These are phyloP conservation scores for Epizoanthus ramosus DNA, from an alignment of 92 coral and sea anemone species.

Conservation along the genomic window DNA sequence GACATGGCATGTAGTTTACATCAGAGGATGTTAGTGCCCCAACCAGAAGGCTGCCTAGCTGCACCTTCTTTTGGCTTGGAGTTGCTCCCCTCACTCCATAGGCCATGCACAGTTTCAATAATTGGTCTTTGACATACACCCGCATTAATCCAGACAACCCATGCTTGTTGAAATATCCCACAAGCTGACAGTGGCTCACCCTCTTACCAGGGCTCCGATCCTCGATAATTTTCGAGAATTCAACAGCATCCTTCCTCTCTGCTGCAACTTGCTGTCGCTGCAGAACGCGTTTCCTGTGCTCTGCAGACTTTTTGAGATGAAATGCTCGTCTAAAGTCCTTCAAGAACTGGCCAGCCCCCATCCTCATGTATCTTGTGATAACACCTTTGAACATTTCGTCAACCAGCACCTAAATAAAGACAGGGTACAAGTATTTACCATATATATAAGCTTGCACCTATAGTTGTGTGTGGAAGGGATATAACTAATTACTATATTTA, in stretches of 20 bases:
- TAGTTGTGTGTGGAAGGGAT: too few relatives aligned
- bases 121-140: slow-evolving; percentile 46
- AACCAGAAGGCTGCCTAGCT: too few relatives aligned
- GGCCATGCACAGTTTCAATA: slow-evolving; percentile 35
- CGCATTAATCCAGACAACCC: slow-evolving; percentile 40
- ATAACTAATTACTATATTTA: too few relatives aligned
- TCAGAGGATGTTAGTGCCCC: too few relatives aligned
- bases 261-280: slow-evolving; percentile 34
- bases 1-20: too few relatives aligned
- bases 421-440: too few relatives aligned
- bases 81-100: slow-evolving; percentile 17
- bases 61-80: too few relatives aligned
- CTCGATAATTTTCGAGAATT: slow-evolving; percentile 23
- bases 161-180: slow-evolving; percentile 34
- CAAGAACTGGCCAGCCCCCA: slow-evolving; percentile 35
- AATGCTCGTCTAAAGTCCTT: slow-evolving; percentile 22
- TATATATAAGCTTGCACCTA: too few relatives aligned
- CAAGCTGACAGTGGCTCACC: slow-evolving; percentile 40
- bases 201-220: slow-evolving; percentile 33
- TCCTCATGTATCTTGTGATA: slow-evolving; percentile 7
- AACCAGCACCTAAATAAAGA: too few relatives aligned
- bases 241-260: slow-evolving; percentile 8
- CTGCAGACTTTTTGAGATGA: slow-evolving; percentile 48
- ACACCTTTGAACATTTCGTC: too few relatives aligned
- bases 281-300: slow-evolving; percentile 55